Percentiles rank a stretch among this genome's conserved stretches.
Evolutionary conservation across 2,797 vertebrate genomes (phyloP).

Genomic region (Saxicola maurus): DNA sequence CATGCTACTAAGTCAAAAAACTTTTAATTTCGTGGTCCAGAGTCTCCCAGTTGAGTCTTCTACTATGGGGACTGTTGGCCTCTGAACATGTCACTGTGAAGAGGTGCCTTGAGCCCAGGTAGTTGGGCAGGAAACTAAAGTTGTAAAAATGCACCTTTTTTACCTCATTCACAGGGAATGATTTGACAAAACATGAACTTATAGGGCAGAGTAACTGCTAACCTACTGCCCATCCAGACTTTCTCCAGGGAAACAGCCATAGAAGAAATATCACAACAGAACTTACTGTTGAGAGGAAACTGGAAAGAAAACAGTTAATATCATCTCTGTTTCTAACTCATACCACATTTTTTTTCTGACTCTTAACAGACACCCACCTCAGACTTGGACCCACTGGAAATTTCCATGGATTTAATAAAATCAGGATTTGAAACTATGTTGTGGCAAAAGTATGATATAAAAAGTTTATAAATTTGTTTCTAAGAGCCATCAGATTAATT

Average conservation of each 20-base stretch:
- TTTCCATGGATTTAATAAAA: neutral
- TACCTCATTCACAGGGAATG: neutral
- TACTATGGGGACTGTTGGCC: neutral
- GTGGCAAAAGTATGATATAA: neutral
- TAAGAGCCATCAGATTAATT: neutral
- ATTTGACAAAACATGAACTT: neutral
- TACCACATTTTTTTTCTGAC: neutral
- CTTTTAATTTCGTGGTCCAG: neutral
- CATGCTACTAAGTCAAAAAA: neutral
- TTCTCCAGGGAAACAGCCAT: neutral
- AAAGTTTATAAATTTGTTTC: neutral
- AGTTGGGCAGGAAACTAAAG: neutral
- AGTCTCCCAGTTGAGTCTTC: neutral
- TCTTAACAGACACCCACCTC: neutral
- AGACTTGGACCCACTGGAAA: neutral
- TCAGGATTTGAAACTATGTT: neutral
- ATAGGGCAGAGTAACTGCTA: neutral
- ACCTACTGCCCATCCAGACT: neutral
- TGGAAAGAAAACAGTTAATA: neutral
- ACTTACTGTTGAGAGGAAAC: neutral
- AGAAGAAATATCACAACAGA: neutral
- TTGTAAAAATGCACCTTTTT: neutral
- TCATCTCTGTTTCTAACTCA: neutral
- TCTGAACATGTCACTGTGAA: neutral
- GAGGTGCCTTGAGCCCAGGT: rapidly evolving